Conservation (phyloP, 30 jellyfish, hydroid and myxozoan species). For the Cassiopea andromeda region DNA sequence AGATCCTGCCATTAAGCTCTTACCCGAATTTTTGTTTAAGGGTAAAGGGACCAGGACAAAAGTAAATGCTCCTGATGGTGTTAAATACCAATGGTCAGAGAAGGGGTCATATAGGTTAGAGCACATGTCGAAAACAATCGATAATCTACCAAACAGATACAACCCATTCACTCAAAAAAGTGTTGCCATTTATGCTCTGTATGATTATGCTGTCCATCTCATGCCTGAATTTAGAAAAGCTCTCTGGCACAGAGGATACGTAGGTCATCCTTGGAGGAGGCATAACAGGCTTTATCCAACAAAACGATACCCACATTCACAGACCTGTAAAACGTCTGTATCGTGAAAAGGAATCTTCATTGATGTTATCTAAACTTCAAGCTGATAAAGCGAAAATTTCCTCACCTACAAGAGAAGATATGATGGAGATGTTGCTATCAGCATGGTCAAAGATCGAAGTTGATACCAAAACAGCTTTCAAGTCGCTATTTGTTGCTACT, state of each 20-base stretch:
- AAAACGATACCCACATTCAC: too few relatives aligned
- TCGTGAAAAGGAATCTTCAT: too few relatives aligned
- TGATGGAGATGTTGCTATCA: too few relatives aligned
- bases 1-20: constrained; percentile 3
- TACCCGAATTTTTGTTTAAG: constrained; percentile 66
- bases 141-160: constrained; percentile 52
- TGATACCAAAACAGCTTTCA: too few relatives aligned
- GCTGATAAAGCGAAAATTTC: too few relatives aligned
- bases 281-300: constrained; percentile 61
- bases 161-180: constrained; percentile 58
- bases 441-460: too few relatives aligned
- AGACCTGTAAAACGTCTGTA: too few relatives aligned
- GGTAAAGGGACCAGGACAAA: constrained; percentile 61
- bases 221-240: too few relatives aligned
- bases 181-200: constrained; percentile 75
- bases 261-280: constrained; percentile 71
- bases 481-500: too few relatives aligned
- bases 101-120: constrained; percentile 73
- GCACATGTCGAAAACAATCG: constrained; percentile 63
- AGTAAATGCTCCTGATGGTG: constrained; percentile 9
- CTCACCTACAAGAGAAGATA: too few relatives aligned
- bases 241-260: constrained; percentile 32
- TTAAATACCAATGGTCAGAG: constrained; percentile 72
- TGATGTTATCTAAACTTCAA: too few relatives aligned
- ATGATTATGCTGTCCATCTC: constrained; percentile 58